These are phyloP conservation scores for Xyrichtys novacula DNA, from an alignment of 2,797 vertebrate genomes.

Conservation along the genomic window DNA sequence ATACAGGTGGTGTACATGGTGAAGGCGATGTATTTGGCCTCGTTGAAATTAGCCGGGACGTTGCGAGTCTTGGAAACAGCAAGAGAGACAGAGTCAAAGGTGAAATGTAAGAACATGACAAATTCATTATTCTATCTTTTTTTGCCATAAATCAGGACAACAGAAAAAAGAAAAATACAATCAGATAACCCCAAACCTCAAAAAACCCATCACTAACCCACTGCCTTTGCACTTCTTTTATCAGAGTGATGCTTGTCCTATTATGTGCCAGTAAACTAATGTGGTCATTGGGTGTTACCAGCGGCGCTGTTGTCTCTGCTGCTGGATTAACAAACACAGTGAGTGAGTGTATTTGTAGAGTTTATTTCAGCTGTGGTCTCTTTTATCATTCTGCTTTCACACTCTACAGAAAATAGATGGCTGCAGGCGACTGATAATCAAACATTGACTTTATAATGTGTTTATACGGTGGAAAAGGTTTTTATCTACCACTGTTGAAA, in stretches of 20 bases:
- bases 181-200: too few species aligned
- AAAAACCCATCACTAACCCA: neutral
- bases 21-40: slow-evolving; percentile 98
- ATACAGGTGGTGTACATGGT: slow-evolving; percentile 99
- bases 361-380: slow-evolving; percentile 25
- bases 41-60: slow-evolving; percentile 98
- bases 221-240: neutral
- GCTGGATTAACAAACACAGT: slow-evolving; percentile 2
- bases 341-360: slow-evolving; percentile 18
- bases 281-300: neutral
- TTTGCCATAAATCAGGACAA: neutral
- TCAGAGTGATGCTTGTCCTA: slow-evolving; percentile 1
- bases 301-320: slow-evolving; percentile 5
- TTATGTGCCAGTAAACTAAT: slow-evolving; percentile 4
- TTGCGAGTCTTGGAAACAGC: slow-evolving; percentile 88
- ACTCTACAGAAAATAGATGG: slow-evolving; percentile 26
- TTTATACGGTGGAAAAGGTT: slow-evolving; percentile 1
- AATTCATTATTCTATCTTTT: neutral
- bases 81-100: slow-evolving; percentile 19
- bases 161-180: neutral
- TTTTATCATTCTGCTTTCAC: slow-evolving; percentile 27
- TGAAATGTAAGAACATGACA: slow-evolving; percentile 8
- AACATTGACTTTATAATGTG: slow-evolving; percentile 43
- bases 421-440: slow-evolving; percentile 18
- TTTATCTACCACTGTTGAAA: slow-evolving; percentile 23